phyloP scores from a whole-genome alignment of 2,113 vertebrate genomes.

The Bos indicus region DNA sequence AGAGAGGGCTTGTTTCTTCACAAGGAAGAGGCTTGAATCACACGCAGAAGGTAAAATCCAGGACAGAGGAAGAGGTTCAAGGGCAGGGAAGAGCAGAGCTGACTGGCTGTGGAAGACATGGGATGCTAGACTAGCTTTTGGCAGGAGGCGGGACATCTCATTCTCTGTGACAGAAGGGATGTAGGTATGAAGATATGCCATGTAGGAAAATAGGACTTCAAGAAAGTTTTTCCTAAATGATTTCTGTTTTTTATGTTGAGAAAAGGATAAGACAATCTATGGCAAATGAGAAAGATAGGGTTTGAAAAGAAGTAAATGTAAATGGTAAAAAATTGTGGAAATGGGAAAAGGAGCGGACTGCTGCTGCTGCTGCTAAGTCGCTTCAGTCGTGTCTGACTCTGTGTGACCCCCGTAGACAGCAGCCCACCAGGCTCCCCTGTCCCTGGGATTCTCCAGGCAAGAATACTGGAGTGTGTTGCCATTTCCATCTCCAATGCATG shows the following conservation, averaged over 20 bases:
- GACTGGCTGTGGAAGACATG: not conserved
- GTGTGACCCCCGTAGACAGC: rapidly evolving
- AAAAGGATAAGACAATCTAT: not conserved
- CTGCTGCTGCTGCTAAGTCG: not conserved
- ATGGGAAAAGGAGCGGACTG: not conserved
- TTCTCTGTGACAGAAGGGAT: not conserved
- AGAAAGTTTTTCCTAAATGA: not conserved
- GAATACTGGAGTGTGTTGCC: not conserved
- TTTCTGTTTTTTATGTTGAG: not conserved
- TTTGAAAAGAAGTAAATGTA: not conserved
- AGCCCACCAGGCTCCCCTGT: not conserved
- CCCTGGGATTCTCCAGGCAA: not conserved
- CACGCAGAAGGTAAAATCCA: not conserved
- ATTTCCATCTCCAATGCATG: not conserved
- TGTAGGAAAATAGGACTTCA: not conserved
- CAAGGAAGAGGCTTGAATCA: not conserved
- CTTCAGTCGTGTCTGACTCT: rapidly evolving
- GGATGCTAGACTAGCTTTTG: not conserved
- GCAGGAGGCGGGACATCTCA: not conserved
- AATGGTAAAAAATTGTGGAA: not conserved
- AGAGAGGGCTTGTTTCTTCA: not conserved
- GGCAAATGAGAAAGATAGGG: not conserved
- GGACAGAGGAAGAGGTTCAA: not conserved
- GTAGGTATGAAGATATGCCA: not conserved
- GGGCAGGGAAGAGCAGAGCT: not conserved